Base-by-base conservation (phyloP, 2,113 vertebrate genomes). In the Odontesthes bonariensis region DNA sequence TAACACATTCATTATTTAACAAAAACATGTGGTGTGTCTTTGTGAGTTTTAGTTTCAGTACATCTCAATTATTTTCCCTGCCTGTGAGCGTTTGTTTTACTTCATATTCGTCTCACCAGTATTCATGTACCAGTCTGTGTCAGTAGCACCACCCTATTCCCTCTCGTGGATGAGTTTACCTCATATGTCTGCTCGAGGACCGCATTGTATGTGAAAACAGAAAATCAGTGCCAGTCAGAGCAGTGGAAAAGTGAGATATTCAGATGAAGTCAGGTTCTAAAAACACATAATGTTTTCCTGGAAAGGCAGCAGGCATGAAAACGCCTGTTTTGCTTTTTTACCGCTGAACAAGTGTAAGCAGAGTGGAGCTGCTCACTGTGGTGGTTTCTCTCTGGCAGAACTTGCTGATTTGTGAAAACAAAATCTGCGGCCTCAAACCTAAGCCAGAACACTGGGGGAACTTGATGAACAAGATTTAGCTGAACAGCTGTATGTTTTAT, bases 251-350 rank as follows among this genome's bases (percentile, higher is more conserved):
- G 69, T 77, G 73, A 72, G 73, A 76, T 76, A 59, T 87, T 82
- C 67, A 53, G 77, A 87, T 35, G 72, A 73, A 27, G 52, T 70
- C 57, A 16, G 9, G 63, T 83, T 86, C 85, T 38, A 86, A 68
- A 86, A 64, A 60, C 81, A 66, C 83, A 84, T 90, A 74, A 83
- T 79, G 75, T 86, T 88, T 86, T 91, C 84, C 86, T 87, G 84
- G 84, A 87, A 66, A 42, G 52, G 71, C 51, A 38, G 59, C 13
- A 17, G 69, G 76, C 2, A n/a, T 44, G 63, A 84, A 73, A 57
- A 78, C 65, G 80, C 66, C 63, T 59, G 77, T 70, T 57, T 70
- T 67, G 76, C 78, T 58, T 71, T 49, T n/a, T 33, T 33, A 35
- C 60, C 42, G 12, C 62, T 70, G 70, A 76, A 86, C 81, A 90